These are phyloP conservation scores for Pseudomyrmex gracilis DNA, from an alignment of 1,140 invertebrate genomes.

Conservation along the genomic window DNA sequence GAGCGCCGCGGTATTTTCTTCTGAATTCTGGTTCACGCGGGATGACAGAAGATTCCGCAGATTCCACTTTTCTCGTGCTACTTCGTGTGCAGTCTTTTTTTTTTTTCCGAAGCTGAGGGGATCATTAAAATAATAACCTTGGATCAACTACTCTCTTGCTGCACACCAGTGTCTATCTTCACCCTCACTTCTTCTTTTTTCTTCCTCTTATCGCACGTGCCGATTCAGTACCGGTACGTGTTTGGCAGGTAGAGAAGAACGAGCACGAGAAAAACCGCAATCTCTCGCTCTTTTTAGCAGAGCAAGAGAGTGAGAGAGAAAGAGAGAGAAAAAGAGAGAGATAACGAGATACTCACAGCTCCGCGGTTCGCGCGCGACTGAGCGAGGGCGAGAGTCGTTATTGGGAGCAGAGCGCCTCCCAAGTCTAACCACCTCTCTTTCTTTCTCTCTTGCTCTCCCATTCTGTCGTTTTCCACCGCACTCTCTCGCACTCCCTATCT, in stretches of 20 bases:
- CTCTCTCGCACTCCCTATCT: slow-evolving; percentile 25
- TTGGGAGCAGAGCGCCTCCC: slow-evolving; percentile 74
- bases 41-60: slow-evolving; percentile 1
- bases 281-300: background rate
- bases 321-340: background rate
- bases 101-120: background rate
- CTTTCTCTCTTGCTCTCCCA: slow-evolving; percentile 24
- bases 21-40: no score
- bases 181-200: slow-evolving; percentile 10
- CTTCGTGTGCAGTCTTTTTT: background rate
- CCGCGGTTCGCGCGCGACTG: slow-evolving; percentile 82
- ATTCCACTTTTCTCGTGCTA: slow-evolving; percentile 1
- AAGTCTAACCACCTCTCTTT: slow-evolving; percentile 54
- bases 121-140: slow-evolving; percentile 7
- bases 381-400: slow-evolving; percentile 76
- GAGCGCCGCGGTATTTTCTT: background rate
- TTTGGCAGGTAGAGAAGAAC: background rate
- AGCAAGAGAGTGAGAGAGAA: slow-evolving; percentile 13
- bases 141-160: slow-evolving; percentile 12
- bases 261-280: slow-evolving; percentile 16
- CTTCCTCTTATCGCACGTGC: slow-evolving; percentile 44
- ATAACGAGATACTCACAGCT: slow-evolving; percentile 75
- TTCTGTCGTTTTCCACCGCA: background rate
- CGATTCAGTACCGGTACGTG: slow-evolving; percentile 2
- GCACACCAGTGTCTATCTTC: slow-evolving; percentile 20